A percentile compares a stretch with the other conserved stretches of the same genome.
Conservation (phyloP, 2,797 vertebrate species). For the Buphagus erythrorhynchus region DNA sequence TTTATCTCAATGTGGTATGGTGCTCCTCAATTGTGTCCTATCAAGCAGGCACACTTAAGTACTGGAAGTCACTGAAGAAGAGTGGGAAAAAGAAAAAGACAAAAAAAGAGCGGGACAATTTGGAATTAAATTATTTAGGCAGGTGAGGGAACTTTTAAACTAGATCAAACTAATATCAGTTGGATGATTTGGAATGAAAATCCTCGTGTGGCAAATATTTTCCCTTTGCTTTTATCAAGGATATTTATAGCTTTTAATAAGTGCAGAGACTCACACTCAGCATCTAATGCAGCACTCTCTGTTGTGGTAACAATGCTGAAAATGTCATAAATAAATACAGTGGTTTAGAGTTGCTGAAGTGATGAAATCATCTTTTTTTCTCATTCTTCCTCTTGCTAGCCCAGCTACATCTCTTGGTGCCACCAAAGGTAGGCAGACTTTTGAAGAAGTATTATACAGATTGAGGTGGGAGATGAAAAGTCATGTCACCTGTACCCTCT, state of each 20-base stretch:
- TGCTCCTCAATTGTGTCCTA: background rate
- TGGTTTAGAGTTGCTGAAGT: background rate
- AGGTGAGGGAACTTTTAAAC: background rate
- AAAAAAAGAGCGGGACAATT: background rate
- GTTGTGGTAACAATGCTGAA: background rate
- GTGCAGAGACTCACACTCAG: background rate
- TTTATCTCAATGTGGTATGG: background rate
- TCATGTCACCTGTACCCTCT: background rate
- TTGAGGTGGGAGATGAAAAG: background rate
- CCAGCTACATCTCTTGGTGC: background rate
- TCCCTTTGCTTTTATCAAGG: background rate
- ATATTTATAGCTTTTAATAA: conserved; percentile 48
- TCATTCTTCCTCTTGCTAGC: background rate
- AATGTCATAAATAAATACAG: background rate
- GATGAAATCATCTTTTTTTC: background rate
- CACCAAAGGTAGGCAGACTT: background rate
- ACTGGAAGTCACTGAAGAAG: background rate
- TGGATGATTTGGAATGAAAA: background rate
- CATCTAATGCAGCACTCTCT: background rate
- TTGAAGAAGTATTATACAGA: background rate
- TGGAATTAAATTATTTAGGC: background rate
- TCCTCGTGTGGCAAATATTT: background rate
- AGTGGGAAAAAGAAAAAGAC: fast-evolving
- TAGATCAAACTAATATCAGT: background rate
- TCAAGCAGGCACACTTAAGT: background rate